Conservation (phyloP, 2,888 invertebrate genomes). For the Camponotus fellah region DNA sequence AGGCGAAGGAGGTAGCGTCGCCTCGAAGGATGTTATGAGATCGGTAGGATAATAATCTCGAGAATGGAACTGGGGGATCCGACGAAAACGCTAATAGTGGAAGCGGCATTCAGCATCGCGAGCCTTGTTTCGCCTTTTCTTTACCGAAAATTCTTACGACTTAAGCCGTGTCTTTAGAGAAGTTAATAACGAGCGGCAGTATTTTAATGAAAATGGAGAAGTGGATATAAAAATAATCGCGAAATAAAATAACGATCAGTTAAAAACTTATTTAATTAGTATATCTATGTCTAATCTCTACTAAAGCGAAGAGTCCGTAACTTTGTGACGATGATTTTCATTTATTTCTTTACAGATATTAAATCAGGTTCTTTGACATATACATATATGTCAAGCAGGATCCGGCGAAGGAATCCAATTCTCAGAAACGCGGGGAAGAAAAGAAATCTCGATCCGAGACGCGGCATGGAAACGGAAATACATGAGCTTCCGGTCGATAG, state of each 20-base stretch:
- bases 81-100: conserved; percentile 69
- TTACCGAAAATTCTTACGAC: conserved; percentile 56
- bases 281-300: no score
- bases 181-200: conserved; percentile 30
- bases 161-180: conserved; percentile 59
- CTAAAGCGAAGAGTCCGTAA: not conserved
- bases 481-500: conserved; percentile 79
- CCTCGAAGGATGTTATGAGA: conserved; percentile 80
- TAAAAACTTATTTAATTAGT: conserved; percentile 2
- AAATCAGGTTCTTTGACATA: conserved; percentile 42
- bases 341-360: conserved; percentile 28
- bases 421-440: conserved; percentile 32
- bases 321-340: conserved; percentile 30
- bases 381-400: conserved; percentile 7
- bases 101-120: conserved; percentile 60
- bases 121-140: conserved; percentile 67
- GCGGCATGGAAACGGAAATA: conserved; percentile 77
- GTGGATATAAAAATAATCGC: not conserved
- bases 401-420: conserved; percentile 54
- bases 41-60: conserved; percentile 79
- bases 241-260: not conserved
- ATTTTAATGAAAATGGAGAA: conserved; percentile 13
- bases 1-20: conserved; percentile 63
- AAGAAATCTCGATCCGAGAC: conserved; percentile 63
- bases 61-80: conserved; percentile 47